These are phyloP conservation scores for Vimba vimba DNA, from an alignment of 2,113 vertebrate genomes.

Conservation along the genomic window DNA sequence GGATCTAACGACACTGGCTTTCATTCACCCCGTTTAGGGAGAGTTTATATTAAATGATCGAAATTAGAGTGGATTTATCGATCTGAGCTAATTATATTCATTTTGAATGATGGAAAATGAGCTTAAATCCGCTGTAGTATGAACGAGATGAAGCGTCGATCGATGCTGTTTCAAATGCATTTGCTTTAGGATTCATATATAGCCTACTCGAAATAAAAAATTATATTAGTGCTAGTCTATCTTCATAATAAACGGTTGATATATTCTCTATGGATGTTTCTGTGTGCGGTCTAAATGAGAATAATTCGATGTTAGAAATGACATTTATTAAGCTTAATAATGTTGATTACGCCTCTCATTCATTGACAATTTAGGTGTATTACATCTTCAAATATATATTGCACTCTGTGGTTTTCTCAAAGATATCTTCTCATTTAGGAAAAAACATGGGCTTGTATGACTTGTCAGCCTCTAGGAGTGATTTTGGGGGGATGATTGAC, in stretches of 20 bases:
- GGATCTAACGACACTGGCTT: background rate
- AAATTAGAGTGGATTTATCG: background rate
- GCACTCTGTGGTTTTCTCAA: background rate
- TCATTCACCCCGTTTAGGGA: background rate
- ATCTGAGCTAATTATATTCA: conserved; percentile 29
- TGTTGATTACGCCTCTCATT: background rate
- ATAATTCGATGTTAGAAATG: conserved; percentile 5
- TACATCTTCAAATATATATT: background rate
- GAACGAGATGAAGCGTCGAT: conserved; percentile 20
- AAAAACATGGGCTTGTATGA: conserved; percentile 25
- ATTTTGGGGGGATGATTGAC: conserved; percentile 48
- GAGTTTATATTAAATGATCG: background rate
- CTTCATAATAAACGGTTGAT: background rate
- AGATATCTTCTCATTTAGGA: conserved; percentile 17
- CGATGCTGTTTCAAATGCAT: conserved; percentile 25
- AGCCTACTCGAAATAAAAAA: no score
- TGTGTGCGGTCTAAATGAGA: background rate
- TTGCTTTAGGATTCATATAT: background rate
- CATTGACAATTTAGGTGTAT: background rate
- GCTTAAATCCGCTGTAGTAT: conserved; percentile 26
- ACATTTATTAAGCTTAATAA: background rate
- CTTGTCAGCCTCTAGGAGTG: conserved; percentile 6
- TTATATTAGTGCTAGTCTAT: background rate
- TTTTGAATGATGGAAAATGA: background rate
- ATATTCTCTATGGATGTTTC: background rate